Conservation (phyloP, 1,140 invertebrate species). For the Hycleus phaleratus region DNA sequence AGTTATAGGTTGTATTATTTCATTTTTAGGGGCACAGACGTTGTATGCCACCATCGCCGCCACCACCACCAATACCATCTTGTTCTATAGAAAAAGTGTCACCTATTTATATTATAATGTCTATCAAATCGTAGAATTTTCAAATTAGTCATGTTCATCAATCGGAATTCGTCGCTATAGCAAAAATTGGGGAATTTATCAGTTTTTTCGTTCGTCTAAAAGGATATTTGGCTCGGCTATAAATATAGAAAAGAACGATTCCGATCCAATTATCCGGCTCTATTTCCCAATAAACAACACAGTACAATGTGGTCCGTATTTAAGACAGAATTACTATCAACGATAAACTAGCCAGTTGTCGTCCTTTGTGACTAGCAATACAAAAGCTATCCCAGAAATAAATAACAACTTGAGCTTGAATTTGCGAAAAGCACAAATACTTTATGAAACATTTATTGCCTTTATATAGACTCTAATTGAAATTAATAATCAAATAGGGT, state of each 20-base stretch:
- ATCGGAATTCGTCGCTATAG: no score
- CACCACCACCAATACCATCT: neutral
- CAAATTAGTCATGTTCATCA: no score
- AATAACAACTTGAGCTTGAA: no score
- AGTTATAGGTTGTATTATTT: constrained; percentile 18
- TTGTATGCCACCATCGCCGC: neutral
- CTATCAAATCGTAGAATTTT: no score
- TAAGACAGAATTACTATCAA: constrained; percentile 14
- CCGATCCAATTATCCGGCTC: constrained; percentile 11
- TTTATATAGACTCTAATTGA: neutral
- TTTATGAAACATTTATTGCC: neutral
- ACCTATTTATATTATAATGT: no score
- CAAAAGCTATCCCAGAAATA: neutral
- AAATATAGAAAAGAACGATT: constrained; percentile 15
- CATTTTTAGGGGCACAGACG: constrained; percentile 11
- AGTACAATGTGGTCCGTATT: constrained; percentile 14
- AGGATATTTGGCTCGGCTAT: constrained; percentile 6
- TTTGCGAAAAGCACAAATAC: no score
- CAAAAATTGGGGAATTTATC: no score
- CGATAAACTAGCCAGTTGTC: constrained; percentile 11
- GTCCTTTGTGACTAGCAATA: constrained; percentile 12
- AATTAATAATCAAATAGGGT: neutral
- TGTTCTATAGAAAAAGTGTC: no score
- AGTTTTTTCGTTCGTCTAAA: no score
- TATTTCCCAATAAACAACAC: constrained; percentile 16